These are phyloP conservation scores for Blomia tropicalis DNA, from an alignment of 2,888 invertebrate species.

Conservation along the genomic window DNA sequence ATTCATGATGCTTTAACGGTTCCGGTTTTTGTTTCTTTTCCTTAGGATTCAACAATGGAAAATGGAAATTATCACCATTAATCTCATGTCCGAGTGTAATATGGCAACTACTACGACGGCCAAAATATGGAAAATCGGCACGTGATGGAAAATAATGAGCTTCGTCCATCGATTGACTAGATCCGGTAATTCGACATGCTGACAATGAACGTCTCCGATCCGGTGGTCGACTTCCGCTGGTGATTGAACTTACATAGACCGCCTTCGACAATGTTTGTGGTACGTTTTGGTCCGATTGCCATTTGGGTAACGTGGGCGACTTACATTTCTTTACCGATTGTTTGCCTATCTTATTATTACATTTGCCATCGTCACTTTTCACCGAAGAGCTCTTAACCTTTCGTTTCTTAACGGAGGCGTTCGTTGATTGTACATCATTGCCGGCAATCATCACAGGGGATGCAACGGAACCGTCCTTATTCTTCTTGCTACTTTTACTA, in stretches of 20 bases:
- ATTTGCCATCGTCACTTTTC: background rate
- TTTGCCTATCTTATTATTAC: background rate
- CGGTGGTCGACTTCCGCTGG: background rate
- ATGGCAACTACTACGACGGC: background rate
- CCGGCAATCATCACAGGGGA: constrained; percentile 5
- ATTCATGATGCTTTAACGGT: background rate
- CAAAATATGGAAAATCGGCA: constrained; percentile 8
- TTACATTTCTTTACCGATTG: background rate
- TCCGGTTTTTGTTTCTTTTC: background rate
- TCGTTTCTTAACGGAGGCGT: background rate
- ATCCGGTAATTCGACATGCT: constrained; percentile 12
- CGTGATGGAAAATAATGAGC: constrained; percentile 14
- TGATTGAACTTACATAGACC: background rate
- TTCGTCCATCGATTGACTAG: background rate
- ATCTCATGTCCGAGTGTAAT: constrained; percentile 10
- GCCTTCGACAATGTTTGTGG: background rate
- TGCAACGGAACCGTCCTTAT: no score
- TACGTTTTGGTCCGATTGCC: background rate
- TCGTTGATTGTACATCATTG: no score
- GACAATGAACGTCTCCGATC: constrained; percentile 9
- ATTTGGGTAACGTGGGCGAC: background rate
- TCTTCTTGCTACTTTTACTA: background rate
- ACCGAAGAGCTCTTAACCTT: background rate
- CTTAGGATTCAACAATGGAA: background rate
- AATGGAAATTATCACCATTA: constrained; percentile 5